Evolutionary conservation across 2,888 invertebrate species (phyloP), one percentile per base, ranked within the genome.

Genomic region (Sarcophaga variegata): DNA sequence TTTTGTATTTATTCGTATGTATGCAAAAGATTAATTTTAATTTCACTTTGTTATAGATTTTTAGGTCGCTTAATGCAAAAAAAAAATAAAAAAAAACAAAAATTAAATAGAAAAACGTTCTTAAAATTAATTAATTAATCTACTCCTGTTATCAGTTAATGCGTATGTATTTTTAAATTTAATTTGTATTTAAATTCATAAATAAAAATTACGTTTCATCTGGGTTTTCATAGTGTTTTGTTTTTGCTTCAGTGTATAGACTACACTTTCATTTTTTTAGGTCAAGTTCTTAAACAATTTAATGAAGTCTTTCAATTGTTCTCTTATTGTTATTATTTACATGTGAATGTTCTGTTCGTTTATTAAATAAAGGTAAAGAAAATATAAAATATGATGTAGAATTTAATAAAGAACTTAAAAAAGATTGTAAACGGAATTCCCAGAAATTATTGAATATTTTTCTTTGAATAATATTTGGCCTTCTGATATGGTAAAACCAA

Each of bases 201-300:
- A 54, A 54, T 12, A 54, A 54, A 54, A 54, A 54, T 59, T 59
- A 37, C 22, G 17, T 67, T 72, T 37, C 25, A 25, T 60, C 8
- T 27, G 11, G 49, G 4, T 14, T 49, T 49, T 14, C 4, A 49
- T 37, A 59, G 64, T 63, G 63, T 45, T 60, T 22, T 27, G 37
- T 37, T 37, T 8, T 37, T 37, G 37, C 37, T 37, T 37, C n/a
- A n/a, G 45, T 27, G 37, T 37, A 11, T 25, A 22, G 37, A 47
- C 49, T 62, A 25, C 45, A 37, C 37, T 37, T 37, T 37, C 37
- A 37, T 37, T 69, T 81, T 81, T 64, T 14, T 81, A 37, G 81
- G 81, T 76, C 81, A 82, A 70, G 81, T 64, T 25, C 76, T 81
- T 69, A 6, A 63, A 66, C 25, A 70, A 27, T 67, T 67, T 49